Evolutionary conservation across 2,888 invertebrate species (phyloP).

Genomic region (Leuctra nigra): DNA sequence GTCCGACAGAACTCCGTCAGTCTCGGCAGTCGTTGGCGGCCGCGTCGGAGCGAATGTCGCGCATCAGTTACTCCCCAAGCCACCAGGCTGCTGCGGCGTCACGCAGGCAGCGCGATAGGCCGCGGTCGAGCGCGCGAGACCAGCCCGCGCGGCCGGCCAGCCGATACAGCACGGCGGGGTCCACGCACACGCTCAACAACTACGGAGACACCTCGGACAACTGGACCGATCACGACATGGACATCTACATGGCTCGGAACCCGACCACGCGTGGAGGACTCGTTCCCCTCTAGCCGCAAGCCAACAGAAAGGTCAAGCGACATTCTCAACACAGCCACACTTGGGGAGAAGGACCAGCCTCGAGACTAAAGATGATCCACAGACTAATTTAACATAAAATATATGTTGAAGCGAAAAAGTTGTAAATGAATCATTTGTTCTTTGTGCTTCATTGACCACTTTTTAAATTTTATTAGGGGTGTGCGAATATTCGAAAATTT

Average conservation of each 20-base stretch:
- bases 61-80: slow-evolving; percentile 60
- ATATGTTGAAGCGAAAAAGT: too few species aligned
- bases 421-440: too few species aligned
- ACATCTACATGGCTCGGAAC: slow-evolving; percentile 90
- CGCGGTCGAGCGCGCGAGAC: slow-evolving; percentile 70
- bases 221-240: slow-evolving; percentile 95
- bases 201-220: slow-evolving; percentile 79
- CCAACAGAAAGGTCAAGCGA: too few species aligned
- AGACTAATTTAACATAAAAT: too few species aligned
- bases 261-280: slow-evolving; percentile 78
- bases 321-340: too few species aligned
- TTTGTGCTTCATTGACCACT: too few species aligned
- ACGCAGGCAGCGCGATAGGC: slow-evolving; percentile 56
- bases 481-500: too few species aligned
- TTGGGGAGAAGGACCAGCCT: too few species aligned
- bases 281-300: slow-evolving; percentile 67
- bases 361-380: too few species aligned
- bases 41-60: slow-evolving; percentile 73
- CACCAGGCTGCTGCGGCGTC: slow-evolving; percentile 48
- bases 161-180: slow-evolving; percentile 70
- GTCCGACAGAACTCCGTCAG: slow-evolving; percentile 65
- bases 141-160: slow-evolving; percentile 63
- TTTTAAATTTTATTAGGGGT: too few species aligned
- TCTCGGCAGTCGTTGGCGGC: slow-evolving; percentile 80
- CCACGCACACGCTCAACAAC: slow-evolving; percentile 72